Conservation (phyloP, 2,888 invertebrate genomes). For the Melieria picta region DNA sequence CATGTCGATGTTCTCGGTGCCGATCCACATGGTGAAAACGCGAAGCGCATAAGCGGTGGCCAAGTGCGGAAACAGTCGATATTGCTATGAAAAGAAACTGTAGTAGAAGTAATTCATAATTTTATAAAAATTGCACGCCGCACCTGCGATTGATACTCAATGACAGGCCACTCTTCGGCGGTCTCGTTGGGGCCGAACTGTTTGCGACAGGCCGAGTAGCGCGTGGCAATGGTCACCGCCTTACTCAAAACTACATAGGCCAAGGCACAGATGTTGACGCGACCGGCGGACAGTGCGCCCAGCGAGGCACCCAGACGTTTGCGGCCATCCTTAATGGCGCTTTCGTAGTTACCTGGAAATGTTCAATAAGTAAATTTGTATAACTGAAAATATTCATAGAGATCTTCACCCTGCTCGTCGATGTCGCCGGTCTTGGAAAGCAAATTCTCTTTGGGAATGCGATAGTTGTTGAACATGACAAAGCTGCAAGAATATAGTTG, state of each 20-base stretch:
- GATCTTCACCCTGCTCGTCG: constrained; percentile 69
- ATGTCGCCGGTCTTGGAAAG: constrained; percentile 90
- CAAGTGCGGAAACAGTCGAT: constrained; percentile 79
- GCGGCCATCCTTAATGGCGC: constrained; percentile 82
- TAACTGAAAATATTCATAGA: neutral
- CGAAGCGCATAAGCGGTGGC: constrained; percentile 75
- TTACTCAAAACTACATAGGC: constrained; percentile 74
- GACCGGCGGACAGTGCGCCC: constrained; percentile 83
- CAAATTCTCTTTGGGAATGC: constrained; percentile 80
- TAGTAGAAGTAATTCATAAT: neutral
- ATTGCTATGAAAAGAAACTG: constrained; percentile 70
- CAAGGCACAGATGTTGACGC: constrained; percentile 79
- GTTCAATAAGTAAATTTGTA: neutral
- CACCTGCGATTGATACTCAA: constrained; percentile 92
- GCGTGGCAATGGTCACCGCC: constrained; percentile 82
- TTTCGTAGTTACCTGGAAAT: constrained; percentile 76
- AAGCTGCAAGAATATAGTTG: constrained; percentile 67
- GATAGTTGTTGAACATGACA: constrained; percentile 81
- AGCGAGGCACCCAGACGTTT: constrained; percentile 87
- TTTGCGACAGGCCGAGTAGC: constrained; percentile 86
- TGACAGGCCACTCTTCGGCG: constrained; percentile 78
- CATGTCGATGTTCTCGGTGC: constrained; percentile 67
- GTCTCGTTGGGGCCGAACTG: constrained; percentile 84
- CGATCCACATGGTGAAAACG: constrained; percentile 72
- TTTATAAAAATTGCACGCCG: neutral